Percentiles rank a stretch among this genome's conserved stretches.
Evolutionary conservation across 2,113 vertebrate genomes (phyloP).

Genomic region (Myrmecobius fasciatus): DNA sequence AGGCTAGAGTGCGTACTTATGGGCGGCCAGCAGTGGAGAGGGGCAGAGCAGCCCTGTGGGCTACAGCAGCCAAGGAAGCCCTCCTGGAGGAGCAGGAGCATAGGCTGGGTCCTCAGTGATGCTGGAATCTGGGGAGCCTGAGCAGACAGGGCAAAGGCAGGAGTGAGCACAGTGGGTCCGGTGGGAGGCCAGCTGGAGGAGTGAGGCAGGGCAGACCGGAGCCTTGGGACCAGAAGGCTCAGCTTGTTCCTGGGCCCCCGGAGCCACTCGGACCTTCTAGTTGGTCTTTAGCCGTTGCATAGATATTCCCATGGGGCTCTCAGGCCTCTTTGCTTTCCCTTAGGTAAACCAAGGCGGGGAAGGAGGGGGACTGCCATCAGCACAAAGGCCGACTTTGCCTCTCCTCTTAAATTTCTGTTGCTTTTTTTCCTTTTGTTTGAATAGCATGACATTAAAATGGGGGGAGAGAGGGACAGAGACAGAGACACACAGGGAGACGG

Average conservation of each 20-base stretch:
- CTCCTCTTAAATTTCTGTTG: slow-evolving; percentile 82
- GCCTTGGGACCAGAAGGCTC: not conserved
- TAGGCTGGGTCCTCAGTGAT: not conserved
- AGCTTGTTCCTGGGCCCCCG: too few relatives aligned
- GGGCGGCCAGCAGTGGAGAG: not conserved
- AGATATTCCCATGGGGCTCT: not conserved
- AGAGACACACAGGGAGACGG: slow-evolving; percentile 34
- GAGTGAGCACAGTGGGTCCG: not conserved
- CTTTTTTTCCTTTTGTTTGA: slow-evolving; percentile 64
- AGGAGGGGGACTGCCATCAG: slow-evolving; percentile 27
- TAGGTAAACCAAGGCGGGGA: slow-evolving; percentile 37
- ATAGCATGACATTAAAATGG: slow-evolving; percentile 76
- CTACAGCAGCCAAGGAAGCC: not conserved
- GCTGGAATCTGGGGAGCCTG: not conserved
- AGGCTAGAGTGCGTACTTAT: not conserved
- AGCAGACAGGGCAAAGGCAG: too few relatives aligned
- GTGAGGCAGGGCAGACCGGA: not conserved
- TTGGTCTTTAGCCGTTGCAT: not conserved
- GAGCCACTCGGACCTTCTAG: not conserved
- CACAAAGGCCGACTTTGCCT: slow-evolving; percentile 20
- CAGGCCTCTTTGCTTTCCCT: not conserved
- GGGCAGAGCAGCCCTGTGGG: not conserved
- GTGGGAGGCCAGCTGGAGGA: too few relatives aligned
- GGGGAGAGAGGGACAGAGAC: slow-evolving; percentile 1
- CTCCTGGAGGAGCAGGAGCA: not conserved